Conservation (phyloP, 2,888 invertebrate genomes). For the Machimus atricapillus region DNA sequence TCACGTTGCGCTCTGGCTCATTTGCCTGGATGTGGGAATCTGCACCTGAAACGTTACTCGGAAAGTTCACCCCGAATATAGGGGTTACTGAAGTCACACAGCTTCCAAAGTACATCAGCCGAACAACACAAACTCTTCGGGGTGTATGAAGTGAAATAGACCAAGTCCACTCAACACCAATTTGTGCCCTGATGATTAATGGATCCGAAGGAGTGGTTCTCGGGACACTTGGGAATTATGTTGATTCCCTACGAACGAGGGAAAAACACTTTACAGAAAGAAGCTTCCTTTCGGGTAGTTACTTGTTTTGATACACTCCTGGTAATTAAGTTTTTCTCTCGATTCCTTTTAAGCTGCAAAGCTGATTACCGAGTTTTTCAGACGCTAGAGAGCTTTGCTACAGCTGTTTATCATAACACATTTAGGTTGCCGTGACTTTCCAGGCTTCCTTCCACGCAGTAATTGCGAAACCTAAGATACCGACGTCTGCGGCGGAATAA, state of each 20-base stretch:
- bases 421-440: neutral
- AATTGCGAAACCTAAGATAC: neutral
- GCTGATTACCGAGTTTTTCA: neutral
- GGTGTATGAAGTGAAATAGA: constrained; percentile 28
- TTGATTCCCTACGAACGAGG: constrained; percentile 5
- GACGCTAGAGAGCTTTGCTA: neutral
- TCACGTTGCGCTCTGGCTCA: constrained; percentile 24
- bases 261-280: constrained; percentile 14
- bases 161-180: constrained; percentile 40
- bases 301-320: constrained; percentile 9
- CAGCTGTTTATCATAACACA: neutral
- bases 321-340: constrained; percentile 7
- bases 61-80: neutral
- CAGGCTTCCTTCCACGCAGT: neutral
- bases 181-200: constrained; percentile 36
- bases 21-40: constrained; percentile 29
- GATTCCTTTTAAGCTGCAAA: neutral
- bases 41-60: constrained; percentile 17
- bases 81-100: constrained; percentile 6
- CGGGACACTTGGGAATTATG: constrained; percentile 5
- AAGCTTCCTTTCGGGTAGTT: neutral
- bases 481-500: neutral
- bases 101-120: neutral
- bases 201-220: constrained; percentile 14
- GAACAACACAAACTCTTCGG: constrained; percentile 11